phyloP scores from a whole-genome alignment of 2,797 vertebrate species.

The Etheostoma perlongum region DNA sequence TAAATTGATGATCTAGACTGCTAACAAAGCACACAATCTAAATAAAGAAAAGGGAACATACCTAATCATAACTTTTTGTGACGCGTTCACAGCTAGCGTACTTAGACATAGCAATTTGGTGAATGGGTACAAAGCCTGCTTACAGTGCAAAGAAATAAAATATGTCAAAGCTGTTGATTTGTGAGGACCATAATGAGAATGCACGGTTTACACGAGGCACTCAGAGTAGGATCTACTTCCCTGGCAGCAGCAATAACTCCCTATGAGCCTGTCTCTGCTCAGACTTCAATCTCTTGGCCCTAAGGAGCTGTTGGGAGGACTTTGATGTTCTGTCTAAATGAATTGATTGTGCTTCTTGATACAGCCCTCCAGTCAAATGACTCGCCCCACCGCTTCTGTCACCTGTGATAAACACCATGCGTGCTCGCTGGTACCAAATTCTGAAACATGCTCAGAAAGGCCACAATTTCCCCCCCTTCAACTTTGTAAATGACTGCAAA shows the following conservation, averaged over 20 bases:
- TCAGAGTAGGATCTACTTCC: slow-evolving; percentile 70
- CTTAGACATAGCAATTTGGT: slow-evolving; percentile 62
- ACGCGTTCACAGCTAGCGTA: slow-evolving; percentile 58
- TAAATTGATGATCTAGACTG: slow-evolving; percentile 66
- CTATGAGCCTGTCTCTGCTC: slow-evolving; percentile 74
- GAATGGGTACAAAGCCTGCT: slow-evolving; percentile 54
- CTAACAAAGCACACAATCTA: slow-evolving; percentile 63
- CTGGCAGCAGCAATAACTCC: slow-evolving; percentile 77
- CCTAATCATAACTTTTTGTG: slow-evolving; percentile 68
- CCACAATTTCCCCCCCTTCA: slow-evolving; percentile 25
- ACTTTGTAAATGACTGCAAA: slow-evolving; percentile 67
- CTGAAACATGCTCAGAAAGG: slow-evolving; percentile 57
- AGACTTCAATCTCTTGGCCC: slow-evolving; percentile 80
- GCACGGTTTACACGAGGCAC: slow-evolving; percentile 75
- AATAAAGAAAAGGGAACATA: slow-evolving; percentile 58
- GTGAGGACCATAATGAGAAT: slow-evolving; percentile 76
- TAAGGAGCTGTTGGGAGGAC: slow-evolving; percentile 80
- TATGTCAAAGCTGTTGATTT: slow-evolving; percentile 73
- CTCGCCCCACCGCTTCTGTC: slow-evolving; percentile 67
- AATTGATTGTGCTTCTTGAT: slow-evolving; percentile 81
- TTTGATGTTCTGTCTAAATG: slow-evolving; percentile 85
- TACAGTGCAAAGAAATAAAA: slow-evolving; percentile 65
- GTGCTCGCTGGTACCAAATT: slow-evolving; percentile 45
- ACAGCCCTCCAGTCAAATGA: slow-evolving; percentile 67
- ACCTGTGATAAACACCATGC: slow-evolving; percentile 76